Conservation (phyloP, 2,113 vertebrate genomes). For the Ictalurus furcatus region DNA sequence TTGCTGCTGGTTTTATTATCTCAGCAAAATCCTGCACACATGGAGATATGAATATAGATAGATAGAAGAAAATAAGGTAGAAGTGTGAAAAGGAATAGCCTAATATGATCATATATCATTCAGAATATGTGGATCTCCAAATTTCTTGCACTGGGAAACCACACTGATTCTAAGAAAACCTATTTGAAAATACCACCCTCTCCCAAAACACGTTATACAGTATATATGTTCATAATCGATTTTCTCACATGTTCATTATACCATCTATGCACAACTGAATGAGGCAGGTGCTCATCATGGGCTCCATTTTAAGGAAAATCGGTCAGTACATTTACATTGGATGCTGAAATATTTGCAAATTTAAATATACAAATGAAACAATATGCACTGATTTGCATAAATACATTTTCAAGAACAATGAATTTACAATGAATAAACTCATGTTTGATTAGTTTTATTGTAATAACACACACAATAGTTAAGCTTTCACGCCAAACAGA, state of each 20-base stretch:
- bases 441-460: background rate
- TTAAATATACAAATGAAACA: background rate
- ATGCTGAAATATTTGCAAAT: background rate
- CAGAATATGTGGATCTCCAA: background rate
- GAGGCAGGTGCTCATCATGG: background rate
- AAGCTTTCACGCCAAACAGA: background rate
- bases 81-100: background rate
- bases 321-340: background rate
- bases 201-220: background rate
- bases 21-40: conserved; percentile 17
- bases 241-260: background rate
- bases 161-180: background rate
- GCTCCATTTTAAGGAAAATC: background rate
- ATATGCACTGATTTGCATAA: background rate
- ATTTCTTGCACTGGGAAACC: background rate
- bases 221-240: background rate
- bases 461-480: background rate
- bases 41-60: conserved; percentile 1
- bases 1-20: conserved; percentile 18
- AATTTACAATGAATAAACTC: background rate
- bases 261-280: background rate
- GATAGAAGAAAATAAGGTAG: background rate
- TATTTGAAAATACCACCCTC: background rate
- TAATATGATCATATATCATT: conserved; percentile 2
- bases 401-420: background rate